phyloP scores from a whole-genome alignment of 2,797 vertebrate genomes.

The Periophthalmus magnuspinnatus region DNA sequence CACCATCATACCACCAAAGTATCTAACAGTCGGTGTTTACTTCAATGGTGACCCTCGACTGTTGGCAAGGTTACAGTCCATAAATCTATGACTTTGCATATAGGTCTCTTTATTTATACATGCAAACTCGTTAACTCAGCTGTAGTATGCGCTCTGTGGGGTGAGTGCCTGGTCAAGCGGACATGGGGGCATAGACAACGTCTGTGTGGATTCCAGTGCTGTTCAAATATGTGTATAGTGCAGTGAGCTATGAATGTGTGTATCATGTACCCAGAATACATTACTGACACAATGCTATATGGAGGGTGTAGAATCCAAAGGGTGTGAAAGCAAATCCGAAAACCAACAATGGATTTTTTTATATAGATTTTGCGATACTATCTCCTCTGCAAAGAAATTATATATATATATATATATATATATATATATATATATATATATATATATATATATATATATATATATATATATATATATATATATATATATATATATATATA shows the following conservation, averaged over 20 bases:
- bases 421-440: no score
- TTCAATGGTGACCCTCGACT: neutral
- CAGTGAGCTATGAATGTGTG: neutral
- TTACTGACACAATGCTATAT: neutral
- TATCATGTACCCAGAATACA: neutral
- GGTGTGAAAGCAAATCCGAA: neutral
- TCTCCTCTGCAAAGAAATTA: no score
- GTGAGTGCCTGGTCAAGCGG: constrained; percentile 27
- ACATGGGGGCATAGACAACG: constrained; percentile 8
- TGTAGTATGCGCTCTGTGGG: constrained; percentile 1
- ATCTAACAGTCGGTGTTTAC: neutral
- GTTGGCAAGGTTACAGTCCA: constrained; percentile 26
- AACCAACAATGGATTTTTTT: neutral
- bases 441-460: no score
- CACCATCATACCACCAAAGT: constrained; percentile 31
- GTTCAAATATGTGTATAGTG: neutral
- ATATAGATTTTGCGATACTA: neutral
- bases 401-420: no score
- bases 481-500: no score
- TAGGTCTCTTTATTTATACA: constrained; percentile 26
- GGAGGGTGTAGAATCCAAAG: neutral
- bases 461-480: no score
- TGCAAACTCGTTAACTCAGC: constrained; percentile 27
- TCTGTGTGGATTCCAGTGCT: constrained; percentile 14
- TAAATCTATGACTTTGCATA: constrained; percentile 35